Base-by-base conservation (phyloP, 2,113 vertebrate genomes). In the Ammodytes dubius region DNA sequence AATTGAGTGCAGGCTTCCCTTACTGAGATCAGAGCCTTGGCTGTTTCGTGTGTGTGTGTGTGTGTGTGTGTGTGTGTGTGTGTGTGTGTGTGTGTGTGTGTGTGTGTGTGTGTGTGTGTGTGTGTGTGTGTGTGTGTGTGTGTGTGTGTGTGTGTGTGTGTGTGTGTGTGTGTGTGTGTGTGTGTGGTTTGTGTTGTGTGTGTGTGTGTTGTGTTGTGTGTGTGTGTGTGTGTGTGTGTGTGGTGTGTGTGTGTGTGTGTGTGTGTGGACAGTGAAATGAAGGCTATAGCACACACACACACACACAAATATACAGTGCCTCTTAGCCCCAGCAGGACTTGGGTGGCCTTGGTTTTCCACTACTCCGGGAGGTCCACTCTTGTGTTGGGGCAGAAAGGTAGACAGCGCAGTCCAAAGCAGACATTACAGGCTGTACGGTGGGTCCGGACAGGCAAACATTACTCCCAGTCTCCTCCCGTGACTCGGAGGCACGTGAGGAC, bases 341-440 rank as follows among this genome's bases (percentile, higher is more conserved):
- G 94, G 93, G 93, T 95, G 94, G 94, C 89, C 92, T 77, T 35
- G 27, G 71, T 87, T 92, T 27, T 87, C 89, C 84, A 84, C 74
- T 74, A 15, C 74, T 68, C 86, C 82, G 89, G 91, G 93, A 92
- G 93, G 91, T 93, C 90, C 69, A 74, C 64, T 27, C 27, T 27
- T 45, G 82, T 84, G 73, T 82, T 70, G 80, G 87, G 84, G n/a
- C n/a, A 73, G 58, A 85, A 79, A 89, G 81, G 88, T 92, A 92
- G 89, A 91, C 89, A 75, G 65, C 9, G 6, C 70, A 63, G 58
- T 82, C 73, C 67, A 86, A 90, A 86, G 79, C 90, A 93, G 93
- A 94, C 93, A 92, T 89, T 90, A 89, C 82, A 88, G 27, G 85
- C 82, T 85, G 77, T 66, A 72, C 56, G 61, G 91, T 89, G 87